These are phyloP conservation scores for Andricus grossulariae DNA, from an alignment of 1,140 invertebrate genomes.

Conservation along the genomic window DNA sequence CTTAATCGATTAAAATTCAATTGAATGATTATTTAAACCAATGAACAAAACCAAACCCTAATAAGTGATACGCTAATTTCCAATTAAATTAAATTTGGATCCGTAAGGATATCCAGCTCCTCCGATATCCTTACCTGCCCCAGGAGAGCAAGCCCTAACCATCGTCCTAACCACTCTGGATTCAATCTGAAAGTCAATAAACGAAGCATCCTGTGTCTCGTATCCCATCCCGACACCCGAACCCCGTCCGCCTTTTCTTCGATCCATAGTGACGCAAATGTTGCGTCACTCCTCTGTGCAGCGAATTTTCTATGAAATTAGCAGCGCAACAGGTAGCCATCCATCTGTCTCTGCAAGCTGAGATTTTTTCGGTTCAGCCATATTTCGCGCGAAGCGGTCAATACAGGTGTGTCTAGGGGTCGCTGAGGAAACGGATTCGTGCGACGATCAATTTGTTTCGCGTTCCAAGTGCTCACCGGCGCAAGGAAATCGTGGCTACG, in stretches of 20 bases:
- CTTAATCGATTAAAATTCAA: not conserved
- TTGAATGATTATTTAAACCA: constrained; percentile 15
- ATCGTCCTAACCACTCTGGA: not conserved
- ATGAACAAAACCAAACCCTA: not conserved
- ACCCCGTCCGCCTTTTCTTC: constrained; percentile 40
- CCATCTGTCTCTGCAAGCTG: constrained; percentile 34
- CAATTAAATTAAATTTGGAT: constrained; percentile 27
- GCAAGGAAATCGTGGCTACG: not conserved
- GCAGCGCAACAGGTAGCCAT: constrained; percentile 50
- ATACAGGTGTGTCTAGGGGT: not conserved
- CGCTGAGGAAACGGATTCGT: not conserved
- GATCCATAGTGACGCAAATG: constrained; percentile 44
- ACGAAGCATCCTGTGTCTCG: not conserved
- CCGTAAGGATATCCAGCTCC: constrained; percentile 3
- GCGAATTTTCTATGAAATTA: constrained; percentile 47
- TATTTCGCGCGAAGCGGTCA: not conserved
- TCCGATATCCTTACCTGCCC: not conserved
- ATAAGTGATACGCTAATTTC: not conserved
- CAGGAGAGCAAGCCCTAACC: not conserved
- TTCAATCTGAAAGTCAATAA: constrained; percentile 36
- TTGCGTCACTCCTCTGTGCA: constrained; percentile 11
- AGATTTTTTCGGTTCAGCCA: not conserved
- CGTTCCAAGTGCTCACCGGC: too few species aligned
- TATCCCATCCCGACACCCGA: not conserved
- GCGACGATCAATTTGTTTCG: not conserved